These are phyloP conservation scores for Falco novaeseelandiae DNA, from an alignment of 2,797 vertebrate genomes.

Conservation along the genomic window DNA sequence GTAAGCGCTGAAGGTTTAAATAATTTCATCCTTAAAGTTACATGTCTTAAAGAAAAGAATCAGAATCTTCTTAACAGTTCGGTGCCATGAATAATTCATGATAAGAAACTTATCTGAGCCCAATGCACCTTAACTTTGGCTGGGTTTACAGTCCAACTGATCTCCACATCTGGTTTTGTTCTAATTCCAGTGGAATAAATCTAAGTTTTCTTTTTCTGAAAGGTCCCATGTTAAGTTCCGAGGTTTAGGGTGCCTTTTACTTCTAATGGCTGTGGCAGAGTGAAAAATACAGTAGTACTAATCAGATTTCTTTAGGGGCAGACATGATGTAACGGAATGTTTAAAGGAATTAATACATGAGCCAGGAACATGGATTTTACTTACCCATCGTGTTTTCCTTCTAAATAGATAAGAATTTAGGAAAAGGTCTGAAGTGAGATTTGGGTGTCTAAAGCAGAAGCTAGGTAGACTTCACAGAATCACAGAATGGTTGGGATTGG, in stretches of 20 bases:
- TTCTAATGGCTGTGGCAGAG: not conserved
- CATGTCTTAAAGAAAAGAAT: not conserved
- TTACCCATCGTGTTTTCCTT: not conserved
- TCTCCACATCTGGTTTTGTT: not conserved
- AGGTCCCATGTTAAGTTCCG: constrained; percentile 12
- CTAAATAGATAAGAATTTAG: not conserved
- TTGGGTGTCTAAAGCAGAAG: not conserved
- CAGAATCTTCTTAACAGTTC: not conserved
- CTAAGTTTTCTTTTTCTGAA: constrained; percentile 10
- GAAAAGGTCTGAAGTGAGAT: not conserved
- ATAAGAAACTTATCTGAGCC: not conserved
- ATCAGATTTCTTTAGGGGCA: not conserved
- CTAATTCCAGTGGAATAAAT: constrained; percentile 2
- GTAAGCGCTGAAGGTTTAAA: not conserved
- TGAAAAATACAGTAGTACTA: not conserved
- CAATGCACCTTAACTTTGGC: not conserved
- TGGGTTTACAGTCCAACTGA: not conserved
- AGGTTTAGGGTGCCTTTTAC: not conserved
- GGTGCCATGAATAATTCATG: not conserved
- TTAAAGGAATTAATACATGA: not conserved
- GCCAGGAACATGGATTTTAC: not conserved
- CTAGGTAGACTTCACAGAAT: not conserved
- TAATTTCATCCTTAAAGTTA: not conserved
- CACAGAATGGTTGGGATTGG: no score
- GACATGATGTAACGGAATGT: not conserved